Percentiles rank a stretch among this genome's conserved stretches.
Conservation (phyloP, 2,113 vertebrate species). For the Syngnathus typhle region DNA sequence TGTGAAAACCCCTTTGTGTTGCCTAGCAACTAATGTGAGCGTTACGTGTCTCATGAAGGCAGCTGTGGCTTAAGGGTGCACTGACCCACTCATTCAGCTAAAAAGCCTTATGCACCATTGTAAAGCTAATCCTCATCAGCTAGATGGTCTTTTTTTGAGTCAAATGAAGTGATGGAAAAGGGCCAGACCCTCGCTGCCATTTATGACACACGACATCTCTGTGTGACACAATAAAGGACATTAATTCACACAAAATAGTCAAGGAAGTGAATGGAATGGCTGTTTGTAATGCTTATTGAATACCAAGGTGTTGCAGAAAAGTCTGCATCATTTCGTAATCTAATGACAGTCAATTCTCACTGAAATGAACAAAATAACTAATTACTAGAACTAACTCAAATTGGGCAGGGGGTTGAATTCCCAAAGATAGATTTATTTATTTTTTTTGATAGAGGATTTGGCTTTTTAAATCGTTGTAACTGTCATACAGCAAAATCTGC, state of each 20-base stretch:
- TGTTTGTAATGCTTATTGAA: neutral
- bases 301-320: neutral
- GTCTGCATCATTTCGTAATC: no score
- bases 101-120: conserved; percentile 34
- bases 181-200: conserved; percentile 1
- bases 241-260: conserved; percentile 10
- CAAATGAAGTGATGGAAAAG: conserved; percentile 4
- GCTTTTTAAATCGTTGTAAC: neutral
- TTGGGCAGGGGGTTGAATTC: no score
- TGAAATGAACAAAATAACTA: neutral
- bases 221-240: conserved; percentile 2
- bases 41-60: conserved; percentile 36
- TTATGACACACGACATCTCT: neutral
- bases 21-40: conserved; percentile 55
- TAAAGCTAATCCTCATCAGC: conserved; percentile 27
- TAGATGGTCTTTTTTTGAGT: conserved; percentile 16
- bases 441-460: neutral
- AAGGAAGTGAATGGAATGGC: neutral
- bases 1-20: conserved; percentile 43
- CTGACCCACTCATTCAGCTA: conserved; percentile 41
- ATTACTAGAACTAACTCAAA: no score
- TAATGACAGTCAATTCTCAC: neutral
- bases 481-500: neutral
- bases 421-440: neutral
- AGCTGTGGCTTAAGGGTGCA: conserved; percentile 44